Percentiles rank a stretch among this genome's conserved stretches.
Evolutionary conservation across 2,113 vertebrate genomes (phyloP).

Genomic region (Cynopterus brachyotis): DNA sequence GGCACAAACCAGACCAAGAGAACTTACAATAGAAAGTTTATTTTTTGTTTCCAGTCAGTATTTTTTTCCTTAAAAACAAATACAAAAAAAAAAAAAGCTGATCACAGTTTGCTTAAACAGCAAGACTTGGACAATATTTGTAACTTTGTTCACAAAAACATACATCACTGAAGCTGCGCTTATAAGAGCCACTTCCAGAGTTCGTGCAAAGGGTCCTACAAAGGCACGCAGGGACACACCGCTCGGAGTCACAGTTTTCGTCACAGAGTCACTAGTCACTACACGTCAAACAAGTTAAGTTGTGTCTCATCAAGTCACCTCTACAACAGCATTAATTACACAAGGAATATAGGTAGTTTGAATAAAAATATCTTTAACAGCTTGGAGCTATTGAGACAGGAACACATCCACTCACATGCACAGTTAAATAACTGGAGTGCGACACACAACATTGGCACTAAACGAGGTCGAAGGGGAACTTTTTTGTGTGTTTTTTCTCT

Average conservation of each 20-base stretch:
- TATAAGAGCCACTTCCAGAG: conserved; percentile 90
- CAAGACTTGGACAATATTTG: conserved; percentile 89
- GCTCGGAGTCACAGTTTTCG: conserved; percentile 90
- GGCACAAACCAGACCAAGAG: conserved; percentile 83
- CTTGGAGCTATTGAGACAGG: conserved; percentile 94
- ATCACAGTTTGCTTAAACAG: conserved; percentile 94
- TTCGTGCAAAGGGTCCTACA: conserved; percentile 92
- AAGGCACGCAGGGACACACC: conserved; percentile 94
- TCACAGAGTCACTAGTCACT: conserved; percentile 93
- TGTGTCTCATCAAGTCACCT: conserved; percentile 89
- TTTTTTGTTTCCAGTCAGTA: conserved; percentile 94
- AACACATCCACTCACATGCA: conserved; percentile 95
- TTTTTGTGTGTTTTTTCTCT: conserved; percentile 55
- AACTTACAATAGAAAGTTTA: conserved; percentile 98
- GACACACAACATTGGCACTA: conserved; percentile 92
- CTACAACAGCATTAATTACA: conserved; percentile 93
- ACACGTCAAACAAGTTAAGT: conserved; percentile 91
- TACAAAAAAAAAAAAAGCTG: conserved; percentile 91
- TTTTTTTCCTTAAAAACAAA: conserved; percentile 90
- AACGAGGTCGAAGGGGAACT: conserved; percentile 73
- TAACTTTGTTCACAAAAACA: conserved; percentile 90
- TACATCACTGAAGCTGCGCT: conserved; percentile 90
- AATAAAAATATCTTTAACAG: conserved; percentile 93
- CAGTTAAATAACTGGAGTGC: conserved; percentile 91
- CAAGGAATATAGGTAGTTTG: conserved; percentile 90